Evolutionary conservation across 30 jellyfish, hydroid and myxozoan genomes (phyloP).

Genomic region (Pseudorhiza aurosa): DNA sequence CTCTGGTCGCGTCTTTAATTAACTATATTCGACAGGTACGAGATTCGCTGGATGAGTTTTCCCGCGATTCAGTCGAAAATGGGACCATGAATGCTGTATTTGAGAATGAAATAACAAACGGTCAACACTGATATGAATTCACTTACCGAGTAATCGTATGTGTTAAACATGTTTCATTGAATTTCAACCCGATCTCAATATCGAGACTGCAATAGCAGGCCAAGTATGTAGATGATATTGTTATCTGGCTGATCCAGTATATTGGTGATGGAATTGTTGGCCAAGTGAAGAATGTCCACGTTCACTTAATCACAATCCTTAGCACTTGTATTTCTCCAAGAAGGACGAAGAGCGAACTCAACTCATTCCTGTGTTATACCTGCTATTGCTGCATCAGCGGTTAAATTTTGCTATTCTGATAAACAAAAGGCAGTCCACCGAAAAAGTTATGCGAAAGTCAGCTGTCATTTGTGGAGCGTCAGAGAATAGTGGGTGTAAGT

Average conservation of each 20-base stretch:
- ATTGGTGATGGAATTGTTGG: background rate
- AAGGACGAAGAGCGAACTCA: background rate
- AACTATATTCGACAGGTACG: constrained; percentile 46
- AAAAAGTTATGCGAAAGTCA: constrained; percentile 32
- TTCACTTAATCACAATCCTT: too few relatives aligned
- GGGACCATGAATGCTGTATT: constrained; percentile 35
- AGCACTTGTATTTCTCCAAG: constrained; percentile 18
- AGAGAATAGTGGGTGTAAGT: constrained; percentile 44
- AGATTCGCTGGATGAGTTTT: background rate
- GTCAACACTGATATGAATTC: constrained; percentile 29
- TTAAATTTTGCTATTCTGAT: constrained; percentile 46
- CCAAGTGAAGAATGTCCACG: too few relatives aligned
- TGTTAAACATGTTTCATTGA: constrained; percentile 59
- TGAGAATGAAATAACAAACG: background rate
- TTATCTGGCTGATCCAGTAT: background rate
- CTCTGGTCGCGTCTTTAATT: background rate
- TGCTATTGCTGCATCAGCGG: constrained; percentile 52
- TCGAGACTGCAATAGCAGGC: constrained; percentile 20
- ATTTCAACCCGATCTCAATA: constrained; percentile 3
- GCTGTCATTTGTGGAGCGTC: constrained; percentile 30
- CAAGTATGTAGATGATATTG: constrained; percentile 19
- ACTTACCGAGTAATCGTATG: constrained; percentile 71
- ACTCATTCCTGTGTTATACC: constrained; percentile 39
- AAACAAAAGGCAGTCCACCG: constrained; percentile 53
- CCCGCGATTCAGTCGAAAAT: background rate